A percentile compares a stretch with the other conserved stretches of the same genome.
Conservation (phyloP, 2,113 vertebrate species). For the Aegithalos caudatus region DNA sequence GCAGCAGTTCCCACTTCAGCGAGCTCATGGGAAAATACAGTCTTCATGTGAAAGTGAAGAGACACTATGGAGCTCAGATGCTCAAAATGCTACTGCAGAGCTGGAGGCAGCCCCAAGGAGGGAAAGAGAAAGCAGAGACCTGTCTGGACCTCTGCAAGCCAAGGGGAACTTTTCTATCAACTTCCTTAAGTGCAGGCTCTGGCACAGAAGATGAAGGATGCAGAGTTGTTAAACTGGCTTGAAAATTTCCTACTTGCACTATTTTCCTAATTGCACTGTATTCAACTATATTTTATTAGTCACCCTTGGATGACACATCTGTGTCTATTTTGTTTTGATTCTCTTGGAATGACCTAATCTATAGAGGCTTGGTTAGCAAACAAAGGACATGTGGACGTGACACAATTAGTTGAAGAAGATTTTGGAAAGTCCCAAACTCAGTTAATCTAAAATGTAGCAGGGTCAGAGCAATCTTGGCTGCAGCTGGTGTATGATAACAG, state of each 20-base stretch:
- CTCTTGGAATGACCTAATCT: slow-evolving; percentile 54
- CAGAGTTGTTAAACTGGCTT: not conserved
- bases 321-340: slow-evolving; percentile 27
- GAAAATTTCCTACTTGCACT: not conserved
- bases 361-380: no score
- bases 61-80: not conserved
- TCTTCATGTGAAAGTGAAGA: not conserved
- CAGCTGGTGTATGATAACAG: no score
- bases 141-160: not conserved
- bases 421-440: no score
- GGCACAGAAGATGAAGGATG: not conserved
- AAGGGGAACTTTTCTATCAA: not conserved
- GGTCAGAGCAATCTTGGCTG: no score
- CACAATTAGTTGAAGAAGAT: no score
- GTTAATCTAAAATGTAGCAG: no score
- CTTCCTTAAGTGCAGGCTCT: not conserved
- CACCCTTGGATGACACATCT: slow-evolving; percentile 21
- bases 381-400: no score
- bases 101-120: not conserved
- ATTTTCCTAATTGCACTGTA: slow-evolving; percentile 1
- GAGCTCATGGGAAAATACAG: not conserved
- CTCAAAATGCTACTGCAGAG: not conserved
- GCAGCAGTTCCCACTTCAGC: not conserved
- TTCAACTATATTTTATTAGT: slow-evolving; percentile 26
- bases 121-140: not conserved